Percentiles rank a stretch among this genome's conserved stretches.
Conservation (phyloP, 2,113 vertebrate genomes). For the Chrysemys picta region DNA sequence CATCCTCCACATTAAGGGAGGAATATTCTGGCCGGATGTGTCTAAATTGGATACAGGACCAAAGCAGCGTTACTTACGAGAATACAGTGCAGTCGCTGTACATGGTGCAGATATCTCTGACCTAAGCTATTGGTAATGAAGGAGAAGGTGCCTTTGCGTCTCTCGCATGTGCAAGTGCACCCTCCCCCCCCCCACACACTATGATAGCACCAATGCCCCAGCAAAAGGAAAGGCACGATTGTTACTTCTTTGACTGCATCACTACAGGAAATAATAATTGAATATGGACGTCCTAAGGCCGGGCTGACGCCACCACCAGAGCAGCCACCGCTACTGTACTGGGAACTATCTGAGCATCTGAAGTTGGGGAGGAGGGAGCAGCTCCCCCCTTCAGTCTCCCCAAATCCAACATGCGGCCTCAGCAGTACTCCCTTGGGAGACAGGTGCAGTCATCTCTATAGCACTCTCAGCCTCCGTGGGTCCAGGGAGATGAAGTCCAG, state of each 20-base stretch:
- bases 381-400: background rate
- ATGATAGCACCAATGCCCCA: background rate
- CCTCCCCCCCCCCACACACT: background rate
- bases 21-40: background rate
- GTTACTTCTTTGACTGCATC: background rate
- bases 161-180: background rate
- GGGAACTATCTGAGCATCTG: background rate
- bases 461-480: background rate
- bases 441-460: background rate
- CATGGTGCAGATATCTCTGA: background rate
- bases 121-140: background rate
- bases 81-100: background rate
- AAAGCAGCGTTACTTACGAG: background rate
- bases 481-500: background rate
- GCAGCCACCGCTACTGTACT: background rate
- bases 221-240: background rate
- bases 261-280: background rate
- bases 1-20: background rate
- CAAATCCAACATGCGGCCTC: background rate
- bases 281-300: background rate
- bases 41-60: background rate
- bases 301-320: background rate
- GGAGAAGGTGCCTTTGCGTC: background rate
- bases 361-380: accelerated
- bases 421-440: background rate